Percentiles rank a stretch among this genome's conserved stretches.
These are phyloP conservation scores for Danio kyathit DNA, from an alignment of 2,797 vertebrate species.

Conservation along the genomic window DNA sequence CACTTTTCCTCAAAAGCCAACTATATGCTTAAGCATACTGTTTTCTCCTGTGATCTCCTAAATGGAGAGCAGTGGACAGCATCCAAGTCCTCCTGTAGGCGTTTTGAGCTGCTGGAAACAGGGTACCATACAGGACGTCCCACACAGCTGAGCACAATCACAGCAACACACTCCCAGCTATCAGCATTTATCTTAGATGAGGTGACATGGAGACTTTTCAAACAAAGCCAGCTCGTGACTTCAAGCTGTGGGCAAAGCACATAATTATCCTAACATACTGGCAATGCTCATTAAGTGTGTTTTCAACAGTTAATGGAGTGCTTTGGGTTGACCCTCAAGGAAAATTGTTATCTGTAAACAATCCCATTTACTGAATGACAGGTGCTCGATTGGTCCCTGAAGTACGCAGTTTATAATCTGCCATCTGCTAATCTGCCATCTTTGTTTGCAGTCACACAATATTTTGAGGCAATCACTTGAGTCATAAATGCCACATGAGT, in stretches of 20 bases:
- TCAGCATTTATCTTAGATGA: slow-evolving; percentile 65
- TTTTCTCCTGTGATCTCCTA: slow-evolving; percentile 63
- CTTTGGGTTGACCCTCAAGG: slow-evolving; percentile 40
- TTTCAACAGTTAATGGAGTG: slow-evolving; percentile 68
- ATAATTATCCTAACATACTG: slow-evolving; percentile 65
- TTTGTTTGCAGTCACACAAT: not conserved
- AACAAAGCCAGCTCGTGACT: slow-evolving; percentile 62
- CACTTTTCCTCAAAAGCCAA: slow-evolving; percentile 60
- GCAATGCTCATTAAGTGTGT: slow-evolving; percentile 43
- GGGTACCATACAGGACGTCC: not conserved
- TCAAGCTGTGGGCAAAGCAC: slow-evolving; percentile 56
- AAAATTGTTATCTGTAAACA: not conserved
- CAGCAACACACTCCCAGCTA: slow-evolving; percentile 62
- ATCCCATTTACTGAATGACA: not conserved
- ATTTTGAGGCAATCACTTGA: slow-evolving; percentile 9
- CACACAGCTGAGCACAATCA: slow-evolving; percentile 72
- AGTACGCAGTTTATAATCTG: slow-evolving; percentile 3
- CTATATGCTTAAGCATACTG: slow-evolving; percentile 53
- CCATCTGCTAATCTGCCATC: not conserved
- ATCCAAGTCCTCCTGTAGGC: slow-evolving; percentile 46
- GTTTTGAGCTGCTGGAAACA: slow-evolving; percentile 40
- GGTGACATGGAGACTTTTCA: slow-evolving; percentile 61
- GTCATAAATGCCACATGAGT: not conserved
- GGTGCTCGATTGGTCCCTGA: not conserved
- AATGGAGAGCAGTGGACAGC: slow-evolving; percentile 52